Evolutionary conservation across 2,113 vertebrate species (phyloP).

Genomic region (Cyanoderma ruficeps): DNA sequence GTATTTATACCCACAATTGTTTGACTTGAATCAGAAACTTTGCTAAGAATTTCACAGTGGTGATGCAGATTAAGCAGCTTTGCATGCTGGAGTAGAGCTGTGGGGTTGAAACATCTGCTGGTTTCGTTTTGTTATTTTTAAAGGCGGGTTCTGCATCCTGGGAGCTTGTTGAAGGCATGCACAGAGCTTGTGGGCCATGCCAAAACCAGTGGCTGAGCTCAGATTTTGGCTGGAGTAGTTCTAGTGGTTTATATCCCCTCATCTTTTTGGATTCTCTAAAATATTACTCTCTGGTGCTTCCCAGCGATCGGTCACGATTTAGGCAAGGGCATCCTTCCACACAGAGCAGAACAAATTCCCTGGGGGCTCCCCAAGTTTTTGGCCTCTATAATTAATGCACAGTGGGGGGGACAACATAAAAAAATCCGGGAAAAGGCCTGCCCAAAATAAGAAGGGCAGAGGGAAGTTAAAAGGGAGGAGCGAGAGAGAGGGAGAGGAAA

Average conservation of each 20-base stretch:
- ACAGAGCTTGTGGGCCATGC: fast-evolving
- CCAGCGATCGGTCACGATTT: fast-evolving
- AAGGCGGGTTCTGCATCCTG: not conserved
- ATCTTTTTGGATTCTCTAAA: not conserved
- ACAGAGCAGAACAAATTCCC: not conserved
- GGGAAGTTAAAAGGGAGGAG: not conserved
- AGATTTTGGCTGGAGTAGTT: not conserved
- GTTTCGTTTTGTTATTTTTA: not conserved
- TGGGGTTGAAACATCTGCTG: not conserved
- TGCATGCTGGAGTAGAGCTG: not conserved
- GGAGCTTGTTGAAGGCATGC: not conserved
- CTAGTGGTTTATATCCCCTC: not conserved
- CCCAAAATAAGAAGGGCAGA: too few species aligned
- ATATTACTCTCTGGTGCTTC: not conserved
- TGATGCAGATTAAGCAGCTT: not conserved
- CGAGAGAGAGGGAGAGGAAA: too few species aligned
- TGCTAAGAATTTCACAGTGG: fast-evolving
- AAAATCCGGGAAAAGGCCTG: not conserved
- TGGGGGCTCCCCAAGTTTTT: not conserved
- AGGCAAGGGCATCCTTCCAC: not conserved
- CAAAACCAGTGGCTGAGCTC: not conserved
- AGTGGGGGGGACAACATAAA: fast-evolving
- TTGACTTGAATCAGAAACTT: not conserved
- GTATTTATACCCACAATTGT: not conserved
- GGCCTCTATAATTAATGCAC: not conserved